These are phyloP conservation scores for Nipponia nippon DNA, from an alignment of 2,113 vertebrate species.

Conservation along the genomic window DNA sequence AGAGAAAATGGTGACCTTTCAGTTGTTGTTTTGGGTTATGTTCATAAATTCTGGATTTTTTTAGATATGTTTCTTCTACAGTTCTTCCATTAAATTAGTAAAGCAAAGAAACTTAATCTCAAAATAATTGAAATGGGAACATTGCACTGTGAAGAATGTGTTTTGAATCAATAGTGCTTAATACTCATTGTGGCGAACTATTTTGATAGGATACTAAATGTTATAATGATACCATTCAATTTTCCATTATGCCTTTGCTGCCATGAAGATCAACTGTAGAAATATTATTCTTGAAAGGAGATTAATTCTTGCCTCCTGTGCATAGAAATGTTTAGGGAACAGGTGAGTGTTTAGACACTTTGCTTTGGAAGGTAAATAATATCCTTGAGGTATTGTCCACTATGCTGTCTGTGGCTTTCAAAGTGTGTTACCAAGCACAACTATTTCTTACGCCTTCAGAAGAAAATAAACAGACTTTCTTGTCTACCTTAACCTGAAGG, in stretches of 20 bases:
- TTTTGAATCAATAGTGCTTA: neutral
- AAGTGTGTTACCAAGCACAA: neutral
- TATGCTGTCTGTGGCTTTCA: neutral
- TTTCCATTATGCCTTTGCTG: neutral
- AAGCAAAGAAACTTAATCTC: neutral
- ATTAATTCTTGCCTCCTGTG: neutral
- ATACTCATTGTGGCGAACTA: neutral
- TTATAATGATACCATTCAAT: neutral
- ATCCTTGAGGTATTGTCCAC: neutral
- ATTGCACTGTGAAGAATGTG: neutral
- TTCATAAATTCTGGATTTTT: neutral
- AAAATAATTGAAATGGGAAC: neutral
- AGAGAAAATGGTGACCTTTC: neutral
- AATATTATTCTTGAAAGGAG: neutral
- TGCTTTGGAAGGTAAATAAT: constrained; percentile 15
- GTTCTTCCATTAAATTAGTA: neutral
- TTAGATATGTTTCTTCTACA: neutral
- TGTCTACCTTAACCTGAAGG: neutral
- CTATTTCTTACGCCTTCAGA: neutral
- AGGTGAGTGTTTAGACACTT: neutral
- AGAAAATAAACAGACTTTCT: neutral
- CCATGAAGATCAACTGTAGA: neutral
- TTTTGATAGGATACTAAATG: neutral
- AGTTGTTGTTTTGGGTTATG: neutral
- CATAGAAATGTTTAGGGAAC: neutral